Evolutionary conservation across 2,888 invertebrate species (phyloP).

Genomic region (Melitaea athalia): DNA sequence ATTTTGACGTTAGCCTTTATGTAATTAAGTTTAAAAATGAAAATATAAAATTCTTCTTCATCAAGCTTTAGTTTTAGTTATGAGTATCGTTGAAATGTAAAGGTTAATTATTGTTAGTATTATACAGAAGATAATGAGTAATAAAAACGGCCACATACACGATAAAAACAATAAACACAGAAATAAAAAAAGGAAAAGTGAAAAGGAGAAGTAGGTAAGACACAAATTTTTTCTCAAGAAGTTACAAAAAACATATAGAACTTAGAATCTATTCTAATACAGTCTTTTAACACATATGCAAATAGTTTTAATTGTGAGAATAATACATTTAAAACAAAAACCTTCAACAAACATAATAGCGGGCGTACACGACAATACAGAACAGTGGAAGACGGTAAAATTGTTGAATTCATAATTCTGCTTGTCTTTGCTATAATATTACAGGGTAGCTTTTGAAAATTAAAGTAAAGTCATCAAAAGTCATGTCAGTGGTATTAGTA

Average conservation of each 20-base stretch:
- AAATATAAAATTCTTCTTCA: neutral
- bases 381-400: slow-evolving; percentile 47
- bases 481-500: neutral
- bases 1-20: neutral
- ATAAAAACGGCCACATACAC: slow-evolving; percentile 3
- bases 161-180: neutral
- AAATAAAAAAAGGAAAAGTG: neutral
- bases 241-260: neutral
- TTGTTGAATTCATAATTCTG: slow-evolving; percentile 12
- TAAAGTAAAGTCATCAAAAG: neutral
- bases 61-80: neutral
- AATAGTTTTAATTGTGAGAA: slow-evolving; percentile 14
- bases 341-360: slow-evolving; percentile 35
- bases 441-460: slow-evolving; percentile 31
- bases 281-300: slow-evolving; percentile 36
- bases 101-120: neutral
- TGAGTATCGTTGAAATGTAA: neutral
- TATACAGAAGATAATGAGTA: slow-evolving; percentile 8
- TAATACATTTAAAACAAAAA: slow-evolving; percentile 35
- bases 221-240: neutral
- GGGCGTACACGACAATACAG: slow-evolving; percentile 36
- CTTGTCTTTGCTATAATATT: slow-evolving; percentile 4
- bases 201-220: neutral
- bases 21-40: neutral
- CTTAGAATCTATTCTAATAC: slow-evolving; percentile 41